Conservation (phyloP, 2,797 vertebrate genomes). For the Nannoperca obscura region DNA sequence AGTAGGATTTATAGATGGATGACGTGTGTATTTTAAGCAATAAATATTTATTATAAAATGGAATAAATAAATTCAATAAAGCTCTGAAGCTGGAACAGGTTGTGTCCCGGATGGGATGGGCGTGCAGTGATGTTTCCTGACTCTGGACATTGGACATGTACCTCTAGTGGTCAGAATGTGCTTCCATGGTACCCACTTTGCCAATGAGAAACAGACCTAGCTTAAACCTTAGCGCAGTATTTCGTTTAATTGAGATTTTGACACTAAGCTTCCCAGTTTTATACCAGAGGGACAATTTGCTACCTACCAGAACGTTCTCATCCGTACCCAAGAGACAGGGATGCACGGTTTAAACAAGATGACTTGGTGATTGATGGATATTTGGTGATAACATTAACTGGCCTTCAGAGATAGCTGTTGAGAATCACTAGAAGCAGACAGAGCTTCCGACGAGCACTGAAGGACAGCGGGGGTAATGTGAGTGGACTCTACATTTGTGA, state of each 20-base stretch:
- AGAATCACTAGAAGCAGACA: conserved; percentile 3
- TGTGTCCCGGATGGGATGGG: too few species aligned
- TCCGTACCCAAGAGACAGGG: not conserved
- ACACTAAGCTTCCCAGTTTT: conserved; percentile 12
- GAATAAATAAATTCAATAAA: too few species aligned
- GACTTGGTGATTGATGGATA: not conserved
- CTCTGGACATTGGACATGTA: not conserved
- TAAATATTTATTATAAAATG: too few species aligned
- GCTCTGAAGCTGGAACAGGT: too few species aligned
- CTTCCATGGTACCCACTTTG: not conserved
- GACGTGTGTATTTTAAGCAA: not conserved
- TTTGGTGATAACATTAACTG: not conserved
- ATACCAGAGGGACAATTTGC: conserved; percentile 13
- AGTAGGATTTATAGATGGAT: too few species aligned
- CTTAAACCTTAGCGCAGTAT: not conserved
- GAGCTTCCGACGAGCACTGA: not conserved
- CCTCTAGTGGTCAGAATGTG: not conserved
- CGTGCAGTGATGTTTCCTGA: too few species aligned
- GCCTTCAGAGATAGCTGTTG: not conserved
- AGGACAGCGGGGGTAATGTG: conserved; percentile 34
- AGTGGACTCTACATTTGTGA: conserved; percentile 70
- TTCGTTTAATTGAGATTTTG: not conserved
- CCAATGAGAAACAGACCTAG: not conserved
- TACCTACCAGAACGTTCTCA: not conserved
- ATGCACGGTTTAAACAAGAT: not conserved